Conservation (phyloP, 2,888 invertebrate species). For the Spodoptera exigua region DNA sequence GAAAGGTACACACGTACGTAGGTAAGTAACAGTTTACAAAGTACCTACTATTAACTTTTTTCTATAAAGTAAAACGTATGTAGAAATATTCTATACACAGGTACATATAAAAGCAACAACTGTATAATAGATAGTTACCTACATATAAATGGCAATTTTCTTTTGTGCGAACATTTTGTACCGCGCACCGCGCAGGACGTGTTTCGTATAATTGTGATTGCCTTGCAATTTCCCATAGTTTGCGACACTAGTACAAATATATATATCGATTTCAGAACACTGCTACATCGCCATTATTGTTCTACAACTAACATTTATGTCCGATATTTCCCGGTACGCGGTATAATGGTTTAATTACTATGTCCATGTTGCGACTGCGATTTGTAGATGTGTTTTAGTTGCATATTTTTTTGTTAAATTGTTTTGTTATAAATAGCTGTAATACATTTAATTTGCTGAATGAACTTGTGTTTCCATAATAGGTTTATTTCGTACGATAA, state of each 20-base stretch:
- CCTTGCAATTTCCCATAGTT: slow-evolving; percentile 28
- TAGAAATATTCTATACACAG: too few relatives aligned
- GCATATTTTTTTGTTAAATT: slow-evolving; percentile 2
- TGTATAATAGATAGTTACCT: too few relatives aligned
- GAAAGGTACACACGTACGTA: too few relatives aligned
- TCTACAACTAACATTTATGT: slow-evolving; percentile 10
- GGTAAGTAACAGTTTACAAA: too few relatives aligned
- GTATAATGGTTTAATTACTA: slow-evolving; percentile 11
- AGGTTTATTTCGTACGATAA: too few relatives aligned
- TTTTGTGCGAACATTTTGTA: background rate
- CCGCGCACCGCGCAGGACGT: background rate
- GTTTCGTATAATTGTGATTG: slow-evolving; percentile 3
- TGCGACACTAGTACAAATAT: slow-evolving; percentile 40
- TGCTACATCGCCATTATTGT: slow-evolving; percentile 17
- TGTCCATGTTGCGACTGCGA: slow-evolving; percentile 4
- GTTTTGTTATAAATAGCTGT: background rate
- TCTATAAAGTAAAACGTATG: too few relatives aligned
- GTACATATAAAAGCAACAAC: too few relatives aligned
- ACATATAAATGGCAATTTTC: slow-evolving; percentile 4
- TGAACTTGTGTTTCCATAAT: too few relatives aligned
- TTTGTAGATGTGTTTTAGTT: background rate
- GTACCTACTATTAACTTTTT: too few relatives aligned
- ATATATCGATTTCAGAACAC: slow-evolving; percentile 45
- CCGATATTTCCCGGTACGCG: background rate
- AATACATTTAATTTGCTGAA: too few relatives aligned